phyloP scores from a whole-genome alignment of 2,888 invertebrate genomes.

The Aporophyla lueneburgensis region DNA sequence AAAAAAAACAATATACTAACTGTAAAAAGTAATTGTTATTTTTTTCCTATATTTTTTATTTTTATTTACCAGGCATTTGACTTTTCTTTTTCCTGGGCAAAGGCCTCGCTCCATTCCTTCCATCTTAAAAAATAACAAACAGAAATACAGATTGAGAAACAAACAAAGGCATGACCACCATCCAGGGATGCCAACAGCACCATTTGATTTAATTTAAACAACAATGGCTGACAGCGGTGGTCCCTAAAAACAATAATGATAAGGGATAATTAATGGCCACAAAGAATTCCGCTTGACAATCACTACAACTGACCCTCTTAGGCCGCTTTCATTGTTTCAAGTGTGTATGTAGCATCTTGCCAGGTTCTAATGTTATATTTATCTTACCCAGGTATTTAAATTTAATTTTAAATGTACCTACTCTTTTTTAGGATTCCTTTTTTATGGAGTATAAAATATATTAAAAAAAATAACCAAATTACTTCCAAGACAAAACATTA shows the following conservation, averaged over 20 bases:
- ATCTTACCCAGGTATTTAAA: neutral
- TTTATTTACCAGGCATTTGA: too few species aligned
- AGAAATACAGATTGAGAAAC: neutral
- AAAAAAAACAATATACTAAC: too few species aligned
- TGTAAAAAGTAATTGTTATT: too few species aligned
- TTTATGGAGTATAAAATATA: too few species aligned
- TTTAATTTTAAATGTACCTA: neutral
- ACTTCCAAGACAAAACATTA: too few species aligned
- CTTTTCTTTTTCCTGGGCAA: too few species aligned
- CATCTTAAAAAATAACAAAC: neutral
- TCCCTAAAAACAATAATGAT: constrained; percentile 62
- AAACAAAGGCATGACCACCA: constrained; percentile 9
- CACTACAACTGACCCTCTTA: constrained; percentile 52
- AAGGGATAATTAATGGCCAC: constrained; percentile 68
- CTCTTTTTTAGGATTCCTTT: neutral
- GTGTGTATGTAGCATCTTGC: constrained; percentile 27
- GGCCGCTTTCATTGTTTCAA: constrained; percentile 50
- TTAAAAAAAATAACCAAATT: too few species aligned
- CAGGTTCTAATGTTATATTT: constrained; percentile 32
- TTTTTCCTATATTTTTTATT: too few species aligned
- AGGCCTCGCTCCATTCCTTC: too few species aligned
- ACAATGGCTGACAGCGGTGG: constrained; percentile 59
- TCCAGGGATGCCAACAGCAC: constrained; percentile 40
- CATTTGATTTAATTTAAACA: constrained; percentile 62
- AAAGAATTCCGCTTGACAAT: constrained; percentile 60